These are phyloP conservation scores for Malacoctenus gilli DNA, from an alignment of 2,797 vertebrate genomes.

Conservation along the genomic window DNA sequence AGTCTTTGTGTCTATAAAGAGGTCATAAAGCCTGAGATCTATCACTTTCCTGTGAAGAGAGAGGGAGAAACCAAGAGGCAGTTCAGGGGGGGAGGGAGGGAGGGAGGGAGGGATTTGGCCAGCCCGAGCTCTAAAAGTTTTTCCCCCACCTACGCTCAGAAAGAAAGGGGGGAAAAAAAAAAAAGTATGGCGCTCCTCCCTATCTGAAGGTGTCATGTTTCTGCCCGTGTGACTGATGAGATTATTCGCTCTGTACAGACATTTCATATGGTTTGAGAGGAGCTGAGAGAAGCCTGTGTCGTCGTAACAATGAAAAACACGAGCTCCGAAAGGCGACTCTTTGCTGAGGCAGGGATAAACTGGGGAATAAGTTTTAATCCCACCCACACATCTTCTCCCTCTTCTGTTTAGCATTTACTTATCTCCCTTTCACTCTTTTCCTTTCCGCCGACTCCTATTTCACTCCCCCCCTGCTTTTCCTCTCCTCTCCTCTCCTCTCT, in stretches of 20 bases:
- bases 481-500: conserved; percentile 46
- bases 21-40: conserved; percentile 77
- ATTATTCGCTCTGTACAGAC: conserved; percentile 59
- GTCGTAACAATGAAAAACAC: conserved; percentile 63
- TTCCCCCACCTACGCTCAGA: conserved; percentile 57
- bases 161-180: conserved; percentile 18
- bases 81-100: conserved; percentile 13
- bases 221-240: conserved; percentile 70
- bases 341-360: conserved; percentile 41
- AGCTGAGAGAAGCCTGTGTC: conserved; percentile 41
- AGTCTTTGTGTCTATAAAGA: conserved; percentile 76
- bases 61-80: conserved; percentile 40
- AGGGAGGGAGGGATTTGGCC: conserved; percentile 32
- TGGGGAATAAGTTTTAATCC: conserved; percentile 60
- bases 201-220: conserved; percentile 68
- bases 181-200: conserved; percentile 42
- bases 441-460: conserved; percentile 27
- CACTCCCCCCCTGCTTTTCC: conserved; percentile 26
- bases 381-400: conserved; percentile 44
- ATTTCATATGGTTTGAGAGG: conserved; percentile 54
- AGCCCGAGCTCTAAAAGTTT: conserved; percentile 51
- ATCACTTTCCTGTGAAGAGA: conserved; percentile 76
- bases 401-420: conserved; percentile 33
- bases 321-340: conserved; percentile 42
- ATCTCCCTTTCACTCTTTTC: conserved; percentile 39